Percentiles rank a stretch among this genome's conserved stretches.
These are phyloP conservation scores for Sycobia sp. DNA, from an alignment of 1,140 invertebrate species.

Conservation along the genomic window DNA sequence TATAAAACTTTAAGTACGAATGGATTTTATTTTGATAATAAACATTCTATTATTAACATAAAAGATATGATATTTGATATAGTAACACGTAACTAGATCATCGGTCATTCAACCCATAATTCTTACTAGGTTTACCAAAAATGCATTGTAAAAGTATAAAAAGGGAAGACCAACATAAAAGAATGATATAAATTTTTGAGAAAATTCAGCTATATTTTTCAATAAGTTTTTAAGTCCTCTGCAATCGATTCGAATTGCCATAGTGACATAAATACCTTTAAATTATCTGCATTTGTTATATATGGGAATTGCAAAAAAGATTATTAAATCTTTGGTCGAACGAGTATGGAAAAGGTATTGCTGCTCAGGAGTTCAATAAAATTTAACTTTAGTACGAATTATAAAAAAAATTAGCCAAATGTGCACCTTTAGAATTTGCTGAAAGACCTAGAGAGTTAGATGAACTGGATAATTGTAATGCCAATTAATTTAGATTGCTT, in stretches of 20 bases:
- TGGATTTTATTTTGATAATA: conserved; percentile 5
- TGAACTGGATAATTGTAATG: conserved; percentile 24
- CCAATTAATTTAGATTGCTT: conserved; percentile 22
- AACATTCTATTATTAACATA: background rate
- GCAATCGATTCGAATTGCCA: background rate
- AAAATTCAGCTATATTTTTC: background rate
- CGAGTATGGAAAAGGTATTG: conserved; percentile 23
- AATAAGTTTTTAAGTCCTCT: background rate
- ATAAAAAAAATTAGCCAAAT: conserved; percentile 39
- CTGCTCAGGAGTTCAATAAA: conserved; percentile 8
- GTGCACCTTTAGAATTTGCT: no score
- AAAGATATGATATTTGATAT: background rate
- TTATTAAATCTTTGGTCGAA: no score
- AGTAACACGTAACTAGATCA: background rate
- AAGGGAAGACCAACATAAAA: background rate
- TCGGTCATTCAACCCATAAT: background rate
- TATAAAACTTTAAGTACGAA: background rate
- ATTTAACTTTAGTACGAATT: conserved; percentile 20
- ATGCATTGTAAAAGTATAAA: background rate
- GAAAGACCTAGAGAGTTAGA: conserved; percentile 41
- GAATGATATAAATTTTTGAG: background rate
- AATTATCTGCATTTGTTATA: background rate
- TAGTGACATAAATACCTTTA: background rate
- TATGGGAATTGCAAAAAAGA: conserved; percentile 40
- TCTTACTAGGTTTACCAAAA: background rate